Base-by-base conservation (phyloP, 2,888 invertebrate species). In the Allophyes oxyacanthae region DNA sequence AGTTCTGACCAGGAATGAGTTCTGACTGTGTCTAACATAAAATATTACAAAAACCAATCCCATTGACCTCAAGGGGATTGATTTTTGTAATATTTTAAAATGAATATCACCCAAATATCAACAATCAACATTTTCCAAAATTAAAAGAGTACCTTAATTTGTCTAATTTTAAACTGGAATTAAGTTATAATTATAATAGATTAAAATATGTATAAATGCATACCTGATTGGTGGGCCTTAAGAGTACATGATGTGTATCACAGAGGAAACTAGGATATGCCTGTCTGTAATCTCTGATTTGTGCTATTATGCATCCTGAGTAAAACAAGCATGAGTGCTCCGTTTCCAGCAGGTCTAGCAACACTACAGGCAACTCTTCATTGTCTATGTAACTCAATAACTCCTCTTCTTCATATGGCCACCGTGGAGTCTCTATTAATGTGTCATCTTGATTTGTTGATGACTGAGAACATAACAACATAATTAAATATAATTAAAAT, bases 321-420 rank as follows among this genome's bases (percentile, higher is more conserved):
- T 98, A 98, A 92, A 98, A 97, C 61, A 99, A 95, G 89, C 97
- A 97, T 48, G 97, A 97, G 84, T 97, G 96, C 83, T 97, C 97
- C 7, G 96, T 95, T 85, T 98, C 98, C 62, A 99, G 91, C 72
- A 98, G 92, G 87, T 98, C 98, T 64, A 98, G 95, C 56, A 99
- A 94, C 83, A 97, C 96, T 62, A 98, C 97, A 45, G 99, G 99
- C 84, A 99, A 93, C 92, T 98, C 97, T 88, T 98, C 98, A 89
- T 97, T 97, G 88, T 98, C 98, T 80, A 99, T 97, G 86, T 97
- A 98, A 83, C 97, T 96, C 73, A 99, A 94, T 65, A 98, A 90
- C 83, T 98, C 96, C 83, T 98, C 98, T 89, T 98, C 97, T 89
- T 98, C 98, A 86, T 98, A 98, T 79, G 98, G 97, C 97, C 97